Evolutionary conservation across 2,113 vertebrate genomes (phyloP), one percentile per base, ranked within the genome.

Genomic region (Eolophus roseicapilla): DNA sequence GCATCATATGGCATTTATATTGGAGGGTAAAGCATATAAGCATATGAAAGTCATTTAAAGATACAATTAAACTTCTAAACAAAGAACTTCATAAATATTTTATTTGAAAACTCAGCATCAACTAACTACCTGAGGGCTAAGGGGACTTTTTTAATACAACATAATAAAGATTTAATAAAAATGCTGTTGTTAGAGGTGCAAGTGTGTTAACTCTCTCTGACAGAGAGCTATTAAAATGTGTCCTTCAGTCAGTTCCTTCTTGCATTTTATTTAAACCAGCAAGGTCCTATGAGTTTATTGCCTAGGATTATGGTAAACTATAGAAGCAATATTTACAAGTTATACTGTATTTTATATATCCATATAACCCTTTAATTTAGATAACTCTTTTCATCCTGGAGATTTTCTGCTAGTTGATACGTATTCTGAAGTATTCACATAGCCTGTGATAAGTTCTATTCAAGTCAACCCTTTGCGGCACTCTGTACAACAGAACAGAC

Each of bases 1-100:
- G 92, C 89, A 94, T 97, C 97, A 90, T 89, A 80, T 96, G 95
- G 87, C 95, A 89, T 97, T 97, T 96, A 96, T 93, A 90, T 67
- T 53, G 91, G 92, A 92, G 59, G 62, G 85, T 86, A 95, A 78
- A 92, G 63, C 47, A 60, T 33, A 69, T 79, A 88, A 92, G 91
- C 97, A 97, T 91, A 59, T 96, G 96, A 97, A 97, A 98, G 87
- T 93, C 90, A 95, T 97, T 97, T 97, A 93, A 82, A 95, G 95
- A 84, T 97, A 97, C 90, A 97, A 96, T 96, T 93, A 96, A 91
- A 93, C 89, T 97, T 98, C 95, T 96, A 96, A 97, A 95, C 75
- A 80, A 82, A 97, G 93, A 95, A 89, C 65, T 97, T 97, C 96
- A 96, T 93, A 93, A 97, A 96, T 95, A 93, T 93, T 97, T 97